A percentile compares a stretch with the other conserved stretches of the same genome.
phyloP scores from a whole-genome alignment of 2,113 vertebrate genomes.

The Sturnira hondurensis region DNA sequence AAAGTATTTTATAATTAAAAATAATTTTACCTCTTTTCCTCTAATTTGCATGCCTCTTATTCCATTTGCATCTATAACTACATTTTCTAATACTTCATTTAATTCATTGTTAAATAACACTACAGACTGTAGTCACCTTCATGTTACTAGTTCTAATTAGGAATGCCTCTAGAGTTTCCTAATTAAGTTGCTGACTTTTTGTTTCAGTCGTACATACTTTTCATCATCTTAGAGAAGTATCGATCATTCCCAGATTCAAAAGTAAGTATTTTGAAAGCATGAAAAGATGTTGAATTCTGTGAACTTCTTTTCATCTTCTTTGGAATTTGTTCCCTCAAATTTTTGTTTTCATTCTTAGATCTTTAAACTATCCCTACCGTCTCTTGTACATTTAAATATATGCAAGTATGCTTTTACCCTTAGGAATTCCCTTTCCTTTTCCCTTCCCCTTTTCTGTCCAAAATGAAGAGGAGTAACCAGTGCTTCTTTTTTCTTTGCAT shows the following conservation, averaged over 20 bases:
- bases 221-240: neutral
- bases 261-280: neutral
- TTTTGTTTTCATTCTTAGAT: neutral
- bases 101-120: neutral
- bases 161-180: neutral
- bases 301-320: neutral
- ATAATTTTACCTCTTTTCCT: no score
- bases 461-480: no score
- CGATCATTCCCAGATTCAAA: neutral
- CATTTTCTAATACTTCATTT: neutral
- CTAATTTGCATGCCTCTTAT: no score
- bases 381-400: no score
- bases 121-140: neutral
- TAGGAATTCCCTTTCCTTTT: no score
- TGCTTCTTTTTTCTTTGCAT: no score
- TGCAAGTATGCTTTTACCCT: no score
- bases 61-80: no score
- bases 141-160: neutral
- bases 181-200: neutral
- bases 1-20: no score
- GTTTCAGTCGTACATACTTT: neutral
- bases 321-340: neutral
- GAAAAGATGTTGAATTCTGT: neutral
- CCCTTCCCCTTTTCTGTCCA: no score
- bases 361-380: no score